phyloP scores from a whole-genome alignment of 2,888 invertebrate species.

The Ctenicera cuprea region DNA sequence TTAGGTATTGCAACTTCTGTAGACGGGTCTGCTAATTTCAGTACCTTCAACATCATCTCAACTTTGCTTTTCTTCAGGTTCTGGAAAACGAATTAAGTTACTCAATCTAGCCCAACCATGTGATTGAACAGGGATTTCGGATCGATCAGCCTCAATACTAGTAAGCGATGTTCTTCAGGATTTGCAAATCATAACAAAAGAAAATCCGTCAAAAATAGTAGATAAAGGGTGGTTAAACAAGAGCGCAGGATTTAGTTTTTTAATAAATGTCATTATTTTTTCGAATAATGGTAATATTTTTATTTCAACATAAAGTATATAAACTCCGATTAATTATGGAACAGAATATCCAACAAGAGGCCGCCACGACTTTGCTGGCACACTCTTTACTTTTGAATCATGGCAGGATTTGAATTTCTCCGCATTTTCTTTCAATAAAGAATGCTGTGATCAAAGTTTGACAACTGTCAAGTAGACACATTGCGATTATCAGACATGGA shows the following conservation, averaged over 20 bases:
- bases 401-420: too few relatives aligned
- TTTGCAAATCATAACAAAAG: constrained; percentile 31
- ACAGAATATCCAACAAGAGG: constrained; percentile 38
- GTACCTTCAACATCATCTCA: constrained; percentile 1
- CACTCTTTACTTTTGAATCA: too few relatives aligned
- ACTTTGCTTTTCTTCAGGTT: background rate
- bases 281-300: too few relatives aligned
- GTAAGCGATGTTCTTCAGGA: constrained; percentile 38
- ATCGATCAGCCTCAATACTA: constrained; percentile 41
- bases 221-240: constrained; percentile 45
- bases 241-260: too few relatives aligned
- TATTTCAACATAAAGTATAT: too few relatives aligned
- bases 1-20: background rate
- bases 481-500: too few relatives aligned
- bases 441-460: too few relatives aligned
- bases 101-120: constrained; percentile 38
- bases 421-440: too few relatives aligned
- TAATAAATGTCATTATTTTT: too few relatives aligned
- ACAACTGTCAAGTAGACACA: too few relatives aligned
- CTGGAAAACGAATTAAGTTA: constrained; percentile 6
- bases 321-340: constrained; percentile 46
- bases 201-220: constrained; percentile 5
- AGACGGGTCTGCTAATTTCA: constrained; percentile 9
- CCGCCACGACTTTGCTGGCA: too few relatives aligned
- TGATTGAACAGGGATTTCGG: constrained; percentile 39